Evolutionary conservation across 2,797 vertebrate genomes (phyloP).

Genomic region (Megalops cyprinoides): DNA sequence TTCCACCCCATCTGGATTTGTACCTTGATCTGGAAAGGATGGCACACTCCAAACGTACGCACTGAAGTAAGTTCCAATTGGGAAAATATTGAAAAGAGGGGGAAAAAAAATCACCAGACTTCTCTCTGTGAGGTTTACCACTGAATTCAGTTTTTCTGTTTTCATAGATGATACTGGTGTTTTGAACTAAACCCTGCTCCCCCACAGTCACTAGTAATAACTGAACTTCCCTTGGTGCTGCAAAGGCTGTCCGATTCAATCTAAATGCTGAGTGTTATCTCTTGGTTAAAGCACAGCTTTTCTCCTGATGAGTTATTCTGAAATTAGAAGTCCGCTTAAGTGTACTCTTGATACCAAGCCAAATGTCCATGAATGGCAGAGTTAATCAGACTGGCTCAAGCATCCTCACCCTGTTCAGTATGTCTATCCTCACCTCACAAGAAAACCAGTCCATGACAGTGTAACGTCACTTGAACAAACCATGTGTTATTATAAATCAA

Average conservation of each 20-base stretch:
- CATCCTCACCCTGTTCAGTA: background rate
- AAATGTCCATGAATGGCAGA: too few relatives aligned
- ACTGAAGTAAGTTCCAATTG: background rate
- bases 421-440: conserved; percentile 32
- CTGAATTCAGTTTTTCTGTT: background rate
- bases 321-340: background rate
- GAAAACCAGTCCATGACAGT: conserved; percentile 35
- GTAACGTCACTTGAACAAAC: conserved; percentile 37
- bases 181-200: background rate
- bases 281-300: background rate
- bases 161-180: background rate
- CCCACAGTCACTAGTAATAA: background rate
- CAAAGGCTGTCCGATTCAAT: background rate
- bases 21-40: background rate
- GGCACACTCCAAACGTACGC: background rate
- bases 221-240: background rate
- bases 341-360: background rate
- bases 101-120: background rate
- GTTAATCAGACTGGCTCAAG: background rate
- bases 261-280: background rate
- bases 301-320: too few relatives aligned
- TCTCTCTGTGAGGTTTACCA: background rate
- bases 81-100: background rate
- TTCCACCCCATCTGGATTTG: background rate
- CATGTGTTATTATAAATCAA: conserved; percentile 49